A percentile compares a stretch with the other conserved stretches of the same genome.
phyloP scores from a whole-genome alignment of 2,797 vertebrate species.

The Phoebastria nigripes region DNA sequence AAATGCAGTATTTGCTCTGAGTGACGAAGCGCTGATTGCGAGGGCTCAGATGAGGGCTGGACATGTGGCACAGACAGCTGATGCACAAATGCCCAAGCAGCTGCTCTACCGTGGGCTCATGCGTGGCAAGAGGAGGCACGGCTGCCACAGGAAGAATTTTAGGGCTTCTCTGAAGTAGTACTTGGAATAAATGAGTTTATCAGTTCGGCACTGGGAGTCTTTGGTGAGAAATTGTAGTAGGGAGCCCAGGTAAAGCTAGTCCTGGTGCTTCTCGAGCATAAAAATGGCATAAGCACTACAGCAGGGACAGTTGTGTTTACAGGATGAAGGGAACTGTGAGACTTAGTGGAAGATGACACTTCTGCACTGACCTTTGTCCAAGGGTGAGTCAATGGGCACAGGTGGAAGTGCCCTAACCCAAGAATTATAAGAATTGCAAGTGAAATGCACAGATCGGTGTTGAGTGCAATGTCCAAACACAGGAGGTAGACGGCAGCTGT shows the following conservation, averaged over 20 bases:
- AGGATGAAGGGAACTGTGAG: background rate
- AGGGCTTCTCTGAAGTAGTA: background rate
- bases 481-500: background rate
- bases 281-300: background rate
- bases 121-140: background rate
- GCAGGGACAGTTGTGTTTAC: background rate
- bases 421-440: background rate
- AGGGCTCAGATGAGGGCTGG: slow-evolving; percentile 2
- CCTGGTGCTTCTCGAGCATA: background rate
- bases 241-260: background rate
- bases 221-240: background rate
- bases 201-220: background rate
- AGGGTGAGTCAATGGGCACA: background rate
- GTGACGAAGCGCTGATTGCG: background rate
- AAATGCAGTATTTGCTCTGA: background rate
- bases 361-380: background rate
- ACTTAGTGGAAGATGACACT: background rate
- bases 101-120: rapidly evolving
- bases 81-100: background rate
- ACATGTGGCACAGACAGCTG: background rate
- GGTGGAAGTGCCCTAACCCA: background rate
- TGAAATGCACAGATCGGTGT: background rate
- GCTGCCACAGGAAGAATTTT: background rate
- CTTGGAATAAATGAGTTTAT: background rate
- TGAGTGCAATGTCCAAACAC: background rate